phyloP scores from a whole-genome alignment of 2,113 vertebrate genomes.

The Pantherophis guttatus region DNA sequence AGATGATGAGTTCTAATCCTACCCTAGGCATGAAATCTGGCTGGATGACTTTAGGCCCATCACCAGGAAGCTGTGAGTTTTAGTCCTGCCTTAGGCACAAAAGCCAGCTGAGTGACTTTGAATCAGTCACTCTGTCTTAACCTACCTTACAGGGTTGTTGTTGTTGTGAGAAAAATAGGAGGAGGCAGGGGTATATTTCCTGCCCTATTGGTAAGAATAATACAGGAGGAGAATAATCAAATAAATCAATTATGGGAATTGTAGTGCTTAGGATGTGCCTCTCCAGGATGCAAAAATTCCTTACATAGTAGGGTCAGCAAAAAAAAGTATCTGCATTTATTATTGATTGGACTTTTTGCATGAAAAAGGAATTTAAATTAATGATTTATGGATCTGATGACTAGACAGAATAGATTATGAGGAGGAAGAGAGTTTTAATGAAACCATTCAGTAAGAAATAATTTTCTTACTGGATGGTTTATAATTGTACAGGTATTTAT shows the following conservation, averaged over 20 bases:
- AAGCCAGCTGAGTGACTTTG: neutral
- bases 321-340: neutral
- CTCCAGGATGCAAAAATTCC: neutral
- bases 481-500: neutral
- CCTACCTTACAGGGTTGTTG: neutral
- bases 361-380: neutral
- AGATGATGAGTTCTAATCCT: neutral
- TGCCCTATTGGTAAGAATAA: neutral
- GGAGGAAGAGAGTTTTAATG: neutral
- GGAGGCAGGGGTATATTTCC: neutral
- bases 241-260: neutral
- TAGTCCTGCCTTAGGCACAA: neutral
- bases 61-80: neutral
- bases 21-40: neutral
- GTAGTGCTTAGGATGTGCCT: neutral
- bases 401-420: neutral
- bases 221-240: neutral
- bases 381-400: neutral
- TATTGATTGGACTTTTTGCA: neutral
- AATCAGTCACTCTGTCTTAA: neutral
- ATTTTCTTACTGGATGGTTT: too few relatives aligned
- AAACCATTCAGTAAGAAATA: neutral
- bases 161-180: neutral
- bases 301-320: neutral
- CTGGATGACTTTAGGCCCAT: neutral